Conservation (phyloP, 2,797 vertebrate species). For the Hippopotamyrus pictus region DNA sequence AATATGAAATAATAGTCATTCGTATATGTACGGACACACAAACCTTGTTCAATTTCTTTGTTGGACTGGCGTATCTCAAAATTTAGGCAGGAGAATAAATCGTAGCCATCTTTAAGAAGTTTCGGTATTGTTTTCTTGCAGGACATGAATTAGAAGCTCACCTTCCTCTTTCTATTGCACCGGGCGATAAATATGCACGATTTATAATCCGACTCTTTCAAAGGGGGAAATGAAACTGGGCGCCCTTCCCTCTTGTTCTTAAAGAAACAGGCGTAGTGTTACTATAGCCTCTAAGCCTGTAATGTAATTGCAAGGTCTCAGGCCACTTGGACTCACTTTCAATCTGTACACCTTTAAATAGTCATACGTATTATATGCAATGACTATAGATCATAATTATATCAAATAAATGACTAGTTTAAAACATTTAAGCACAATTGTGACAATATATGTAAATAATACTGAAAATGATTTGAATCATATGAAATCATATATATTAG, state of each 20-base stretch:
- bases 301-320: not conserved
- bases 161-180: conserved; percentile 43
- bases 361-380: not conserved
- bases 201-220: conserved; percentile 30
- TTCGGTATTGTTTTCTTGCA: not conserved
- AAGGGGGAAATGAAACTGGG: conserved; percentile 55
- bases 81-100: not conserved
- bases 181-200: conserved; percentile 4
- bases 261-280: conserved; percentile 3
- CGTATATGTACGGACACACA: not conserved
- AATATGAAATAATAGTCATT: not conserved
- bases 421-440: not conserved
- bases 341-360: not conserved
- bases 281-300: not conserved
- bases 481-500: not conserved
- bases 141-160: not conserved
- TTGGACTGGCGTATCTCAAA: not conserved
- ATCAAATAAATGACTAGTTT: not conserved
- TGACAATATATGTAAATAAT: not conserved
- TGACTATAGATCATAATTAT: not conserved
- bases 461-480: not conserved
- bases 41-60: not conserved
- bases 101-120: not conserved
- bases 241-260: conserved; percentile 11
- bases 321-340: not conserved